Evolutionary conservation across 2,113 vertebrate species (phyloP), one percentile per base, ranked within the genome.

Genomic region (Austrofundulus limnaeus): DNA sequence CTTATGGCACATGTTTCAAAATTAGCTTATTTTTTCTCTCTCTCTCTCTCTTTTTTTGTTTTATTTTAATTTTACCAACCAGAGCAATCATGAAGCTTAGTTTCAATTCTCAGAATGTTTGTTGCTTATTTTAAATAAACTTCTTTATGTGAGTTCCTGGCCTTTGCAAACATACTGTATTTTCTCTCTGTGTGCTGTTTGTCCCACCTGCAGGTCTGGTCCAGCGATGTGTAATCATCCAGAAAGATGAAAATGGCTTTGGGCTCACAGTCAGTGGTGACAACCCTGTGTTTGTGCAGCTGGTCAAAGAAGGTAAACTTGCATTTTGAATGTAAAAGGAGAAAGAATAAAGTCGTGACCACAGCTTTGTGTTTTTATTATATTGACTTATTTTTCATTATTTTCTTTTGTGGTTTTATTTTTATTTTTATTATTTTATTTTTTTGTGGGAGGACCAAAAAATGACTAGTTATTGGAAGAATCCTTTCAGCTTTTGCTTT

Each of bases 261-360:
- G 97, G 97, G 85, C 92, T 99, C 91, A 99, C 97, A 1, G 97
- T 99, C 92, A 98, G 97, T 48, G 97, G 97, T 70, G 97, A 99
- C 92, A 99, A 98, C 88, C 97, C 97, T 34, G 97, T 99, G 84
- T 99, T 99, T 82, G 97, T 98, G 87, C 97, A 99, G 89, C 97
- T 97, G 1, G 97, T 99, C 86, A 98, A 96, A 91, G 96, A 98
- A 95, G 97, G 97, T 96, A 89, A 93, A 75, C 19, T 9, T 24
- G 19, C 48, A 17, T 34, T 12, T 59, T 34, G 20, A 24, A 74
- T 25, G 50, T 61, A 38, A 53, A 68, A 54, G 21, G 6, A 57
- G 53, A 14, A 45, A 69, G 5, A 51, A 55, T 42, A 28, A 4
- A 28, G 25, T 28, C 25, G 7, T 28, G 25, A 28, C 25, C 7